A percentile compares a stretch with the other conserved stretches of the same genome.
Conservation (phyloP, 2,888 invertebrate genomes). For the Zele albiditarsus region DNA sequence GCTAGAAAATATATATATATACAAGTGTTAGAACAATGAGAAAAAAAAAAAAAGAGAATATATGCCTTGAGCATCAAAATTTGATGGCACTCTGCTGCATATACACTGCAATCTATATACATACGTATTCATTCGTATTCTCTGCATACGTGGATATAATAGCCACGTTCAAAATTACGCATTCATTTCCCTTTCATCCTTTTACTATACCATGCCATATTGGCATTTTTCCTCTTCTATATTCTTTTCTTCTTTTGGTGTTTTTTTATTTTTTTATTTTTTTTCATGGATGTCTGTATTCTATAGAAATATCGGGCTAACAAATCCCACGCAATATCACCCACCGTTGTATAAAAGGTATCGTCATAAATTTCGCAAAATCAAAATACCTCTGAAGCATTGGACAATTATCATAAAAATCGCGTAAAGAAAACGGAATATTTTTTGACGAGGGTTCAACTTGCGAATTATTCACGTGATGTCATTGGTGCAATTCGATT, state of each 20-base stretch:
- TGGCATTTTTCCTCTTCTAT: slow-evolving; percentile 5
- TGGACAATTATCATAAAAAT: too few relatives aligned
- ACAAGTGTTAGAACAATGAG: slow-evolving; percentile 13
- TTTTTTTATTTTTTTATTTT: not conserved
- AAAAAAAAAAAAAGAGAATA: slow-evolving; percentile 11
- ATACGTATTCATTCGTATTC: not conserved
- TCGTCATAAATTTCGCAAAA: not conserved
- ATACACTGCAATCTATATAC: not conserved
- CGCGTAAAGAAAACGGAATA: too few relatives aligned
- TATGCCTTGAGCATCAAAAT: slow-evolving; percentile 20
- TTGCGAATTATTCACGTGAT: not conserved
- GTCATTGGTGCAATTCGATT: not conserved
- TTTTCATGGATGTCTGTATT: not conserved
- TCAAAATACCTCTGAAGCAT: too few relatives aligned
- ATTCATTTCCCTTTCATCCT: slow-evolving; percentile 19
- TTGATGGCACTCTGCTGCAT: slow-evolving; percentile 10
- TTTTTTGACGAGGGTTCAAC: too few relatives aligned
- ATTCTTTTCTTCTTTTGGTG: slow-evolving; percentile 7
- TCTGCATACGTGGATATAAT: not conserved
- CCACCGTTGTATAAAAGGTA: not conserved
- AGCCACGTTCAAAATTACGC: slow-evolving; percentile 27
- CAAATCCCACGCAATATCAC: not conserved
- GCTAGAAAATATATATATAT: not conserved
- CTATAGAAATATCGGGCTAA: not conserved
- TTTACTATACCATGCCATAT: not conserved